Evolutionary conservation across 2,888 invertebrate genomes (phyloP).

Genomic region (Pyrochroa serraticornis): DNA sequence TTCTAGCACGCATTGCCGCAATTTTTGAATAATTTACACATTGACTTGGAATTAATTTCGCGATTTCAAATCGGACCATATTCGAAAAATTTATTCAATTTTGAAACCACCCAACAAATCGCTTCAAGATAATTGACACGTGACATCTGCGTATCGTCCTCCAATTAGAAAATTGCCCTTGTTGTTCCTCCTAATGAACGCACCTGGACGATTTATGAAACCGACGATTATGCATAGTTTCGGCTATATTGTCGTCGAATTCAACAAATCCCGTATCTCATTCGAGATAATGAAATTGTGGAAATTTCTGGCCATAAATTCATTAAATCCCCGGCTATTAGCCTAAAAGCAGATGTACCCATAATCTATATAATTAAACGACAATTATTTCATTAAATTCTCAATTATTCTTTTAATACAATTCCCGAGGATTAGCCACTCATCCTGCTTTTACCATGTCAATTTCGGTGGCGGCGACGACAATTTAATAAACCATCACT

Average conservation of each 20-base stretch:
- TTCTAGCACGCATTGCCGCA: too few species aligned
- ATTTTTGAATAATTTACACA: slow-evolving; percentile 6
- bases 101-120: slow-evolving; percentile 6
- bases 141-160: slow-evolving; percentile 10
- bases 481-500: slow-evolving; percentile 7
- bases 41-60: slow-evolving; percentile 3
- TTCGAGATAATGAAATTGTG: too few species aligned
- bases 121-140: slow-evolving; percentile 12
- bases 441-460: slow-evolving; percentile 18
- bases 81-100: too few species aligned
- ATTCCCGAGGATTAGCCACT: slow-evolving; percentile 15
- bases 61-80: neutral
- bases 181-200: slow-evolving; percentile 13
- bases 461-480: slow-evolving; percentile 13
- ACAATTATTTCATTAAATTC: slow-evolving; percentile 40
- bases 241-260: too few species aligned
- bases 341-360: slow-evolving; percentile 18
- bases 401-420: slow-evolving; percentile 33
- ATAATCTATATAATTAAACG: slow-evolving; percentile 21
- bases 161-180: slow-evolving; percentile 8
- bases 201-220: slow-evolving; percentile 17
- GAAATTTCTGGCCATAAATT: neutral
- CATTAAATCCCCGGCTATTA: neutral
- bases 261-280: too few species aligned
- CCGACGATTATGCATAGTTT: too few species aligned